Base-by-base conservation (phyloP, 2,797 vertebrate genomes). In the Xenentodon cancila region DNA sequence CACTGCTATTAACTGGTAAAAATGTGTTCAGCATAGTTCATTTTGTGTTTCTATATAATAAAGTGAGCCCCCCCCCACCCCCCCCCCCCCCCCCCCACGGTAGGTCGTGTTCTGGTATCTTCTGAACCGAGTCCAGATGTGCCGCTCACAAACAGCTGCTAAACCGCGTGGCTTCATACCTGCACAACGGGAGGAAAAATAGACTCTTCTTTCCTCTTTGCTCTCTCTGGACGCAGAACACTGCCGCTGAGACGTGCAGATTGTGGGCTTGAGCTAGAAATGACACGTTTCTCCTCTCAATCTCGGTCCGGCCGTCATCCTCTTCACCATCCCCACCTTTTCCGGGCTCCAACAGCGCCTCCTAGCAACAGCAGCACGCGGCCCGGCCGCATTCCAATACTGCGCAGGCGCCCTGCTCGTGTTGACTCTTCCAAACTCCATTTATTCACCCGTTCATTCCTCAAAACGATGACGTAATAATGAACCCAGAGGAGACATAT, bases 271-370 rank as follows among this genome's bases (percentile, higher is more conserved):
- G 7, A 59, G 37, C 27, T n/a, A 45, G 7, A 7, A 52, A 27
- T n/a, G n/a, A 49, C 18, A 5, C 15, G 46, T 47, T 45, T 55
- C 68, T 73, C 42, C 53, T 61, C 53, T 70, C 53, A 48, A 64
- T 81, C 77, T 72, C 80, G 71, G 69, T 34, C 50, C 68, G 42
- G 43, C 22, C 74, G 71, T 77, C 85, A 56, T 62, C 67, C 34
- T 5, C 65, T 44, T 63, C 61, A 48, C 66, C 63, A 20, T 53
- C 18, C 9, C 45, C 59, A 45, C 27, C 75, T 84, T 83, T 88
- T 91, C 89, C 88, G 84, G 87, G 71, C 78, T 73, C 64, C 80
- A 75, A 87, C 87, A 90, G 90, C 91, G 89, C 88, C 91, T 80
- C 85, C 91, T 84, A 85, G 85, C 79, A 84, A 86, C 88, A 75